These are phyloP conservation scores for Baccha elongata DNA, from an alignment of 2,888 invertebrate genomes.

Conservation along the genomic window DNA sequence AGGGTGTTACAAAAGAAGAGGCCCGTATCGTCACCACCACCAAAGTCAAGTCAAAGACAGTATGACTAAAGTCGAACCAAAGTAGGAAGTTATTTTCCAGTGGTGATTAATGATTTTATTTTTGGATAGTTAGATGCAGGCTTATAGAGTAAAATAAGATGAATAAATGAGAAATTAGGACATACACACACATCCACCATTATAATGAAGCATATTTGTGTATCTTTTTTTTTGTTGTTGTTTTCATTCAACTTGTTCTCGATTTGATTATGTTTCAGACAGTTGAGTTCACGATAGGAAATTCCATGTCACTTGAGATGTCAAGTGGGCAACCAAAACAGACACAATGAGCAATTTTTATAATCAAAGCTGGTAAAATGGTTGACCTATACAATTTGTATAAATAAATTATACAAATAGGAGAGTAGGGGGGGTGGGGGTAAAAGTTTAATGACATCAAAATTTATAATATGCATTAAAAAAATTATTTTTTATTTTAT, in stretches of 20 bases:
- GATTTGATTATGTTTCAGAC: conserved; percentile 26
- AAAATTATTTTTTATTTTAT: not conserved
- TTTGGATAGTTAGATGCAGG: conserved; percentile 64
- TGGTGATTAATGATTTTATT: conserved; percentile 69
- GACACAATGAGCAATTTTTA: conserved; percentile 18
- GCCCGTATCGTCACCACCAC: conserved; percentile 53
- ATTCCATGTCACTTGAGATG: conserved; percentile 37
- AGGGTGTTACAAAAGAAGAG: conserved; percentile 23
- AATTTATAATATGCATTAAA: conserved; percentile 44
- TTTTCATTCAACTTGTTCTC: not conserved
- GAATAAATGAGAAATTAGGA: conserved; percentile 65
- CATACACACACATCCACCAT: conserved; percentile 20
- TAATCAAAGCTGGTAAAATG: not conserved
- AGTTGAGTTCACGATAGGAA: conserved; percentile 27
- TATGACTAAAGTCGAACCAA: conserved; percentile 40
- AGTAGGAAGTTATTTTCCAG: conserved; percentile 68
- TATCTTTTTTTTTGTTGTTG: conserved; percentile 3
- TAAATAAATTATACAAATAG: not conserved
- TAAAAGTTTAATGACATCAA: conserved; percentile 50
- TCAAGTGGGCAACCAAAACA: conserved; percentile 40
- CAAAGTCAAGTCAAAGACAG: conserved; percentile 39
- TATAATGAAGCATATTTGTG: conserved; percentile 17
- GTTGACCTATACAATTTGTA: not conserved
- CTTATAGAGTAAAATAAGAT: conserved; percentile 49
- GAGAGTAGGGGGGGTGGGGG: not conserved